phyloP scores from a whole-genome alignment of 2,113 vertebrate species.

The Leucoraja erinaceus region DNA sequence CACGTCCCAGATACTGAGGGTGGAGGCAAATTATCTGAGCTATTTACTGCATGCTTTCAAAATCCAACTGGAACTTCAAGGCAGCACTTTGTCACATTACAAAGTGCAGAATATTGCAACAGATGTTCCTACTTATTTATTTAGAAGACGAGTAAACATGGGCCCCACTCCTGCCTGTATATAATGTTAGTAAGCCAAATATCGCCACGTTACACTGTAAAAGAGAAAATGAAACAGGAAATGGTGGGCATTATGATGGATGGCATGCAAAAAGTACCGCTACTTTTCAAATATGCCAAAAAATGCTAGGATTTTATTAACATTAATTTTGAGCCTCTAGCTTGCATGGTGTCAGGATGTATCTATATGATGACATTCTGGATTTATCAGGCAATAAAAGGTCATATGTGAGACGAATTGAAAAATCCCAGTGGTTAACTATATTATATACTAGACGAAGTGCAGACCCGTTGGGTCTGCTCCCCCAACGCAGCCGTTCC shows the following conservation, averaged over 20 bases:
- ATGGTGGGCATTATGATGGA: not conserved
- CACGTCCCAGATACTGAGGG: not conserved
- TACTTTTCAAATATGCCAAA: not conserved
- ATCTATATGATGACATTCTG: too few relatives aligned
- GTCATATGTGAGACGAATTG: too few relatives aligned
- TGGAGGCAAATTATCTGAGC: not conserved
- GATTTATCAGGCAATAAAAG: too few relatives aligned
- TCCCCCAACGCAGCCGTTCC: too few relatives aligned
- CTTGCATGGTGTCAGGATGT: not conserved
- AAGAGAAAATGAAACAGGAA: not conserved
- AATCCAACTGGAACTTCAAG: not conserved
- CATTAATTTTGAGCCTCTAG: not conserved
- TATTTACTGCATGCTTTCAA: not conserved
- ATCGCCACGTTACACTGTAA: not conserved
- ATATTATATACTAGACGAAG: too few relatives aligned
- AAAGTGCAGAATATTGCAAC: not conserved
- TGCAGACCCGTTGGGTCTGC: too few relatives aligned
- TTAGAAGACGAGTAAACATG: not conserved
- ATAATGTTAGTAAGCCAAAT: not conserved
- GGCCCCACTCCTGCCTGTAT: not conserved
- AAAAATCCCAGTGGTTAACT: too few relatives aligned
- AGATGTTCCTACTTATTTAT: not conserved
- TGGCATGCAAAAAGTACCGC: not conserved
- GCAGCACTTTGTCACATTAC: not conserved
- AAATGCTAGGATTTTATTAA: not conserved